Evolutionary conservation across 2,888 invertebrate genomes (phyloP).

Genomic region (Tetheella fluctuosa): DNA sequence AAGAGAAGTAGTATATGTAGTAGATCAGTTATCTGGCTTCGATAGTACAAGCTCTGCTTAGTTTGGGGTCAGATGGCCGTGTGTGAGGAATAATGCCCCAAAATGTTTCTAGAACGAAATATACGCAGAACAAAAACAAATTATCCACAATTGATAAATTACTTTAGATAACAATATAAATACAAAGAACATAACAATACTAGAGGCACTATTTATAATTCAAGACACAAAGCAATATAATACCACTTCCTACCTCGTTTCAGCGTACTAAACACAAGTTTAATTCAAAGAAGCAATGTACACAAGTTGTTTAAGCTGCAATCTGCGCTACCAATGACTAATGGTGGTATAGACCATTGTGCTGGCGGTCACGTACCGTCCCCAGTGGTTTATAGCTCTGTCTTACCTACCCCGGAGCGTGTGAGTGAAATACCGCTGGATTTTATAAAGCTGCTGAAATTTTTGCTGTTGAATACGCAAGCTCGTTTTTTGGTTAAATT

Average conservation of each 20-base stretch:
- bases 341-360: conserved; percentile 22
- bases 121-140: no score
- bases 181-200: neutral
- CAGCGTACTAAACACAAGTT: conserved; percentile 7
- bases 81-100: no score
- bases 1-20: no score
- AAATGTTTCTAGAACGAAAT: no score
- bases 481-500: neutral
- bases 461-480: neutral
- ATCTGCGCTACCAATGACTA: conserved; percentile 23
- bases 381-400: conserved; percentile 21
- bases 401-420: conserved; percentile 12
- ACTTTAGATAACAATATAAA: neutral
- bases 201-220: neutral
- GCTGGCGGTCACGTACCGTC: conserved; percentile 24
- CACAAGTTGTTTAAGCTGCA: conserved; percentile 13
- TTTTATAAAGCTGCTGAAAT: conserved; percentile 9
- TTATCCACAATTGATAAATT: neutral
- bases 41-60: no score
- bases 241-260: conserved; percentile 2
- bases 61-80: no score
- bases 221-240: neutral
- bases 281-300: conserved; percentile 5
- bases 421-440: conserved; percentile 10
- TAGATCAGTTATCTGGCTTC: no score